Base-by-base conservation (phyloP, 2,113 vertebrate species). In the Rhineura floridana region DNA sequence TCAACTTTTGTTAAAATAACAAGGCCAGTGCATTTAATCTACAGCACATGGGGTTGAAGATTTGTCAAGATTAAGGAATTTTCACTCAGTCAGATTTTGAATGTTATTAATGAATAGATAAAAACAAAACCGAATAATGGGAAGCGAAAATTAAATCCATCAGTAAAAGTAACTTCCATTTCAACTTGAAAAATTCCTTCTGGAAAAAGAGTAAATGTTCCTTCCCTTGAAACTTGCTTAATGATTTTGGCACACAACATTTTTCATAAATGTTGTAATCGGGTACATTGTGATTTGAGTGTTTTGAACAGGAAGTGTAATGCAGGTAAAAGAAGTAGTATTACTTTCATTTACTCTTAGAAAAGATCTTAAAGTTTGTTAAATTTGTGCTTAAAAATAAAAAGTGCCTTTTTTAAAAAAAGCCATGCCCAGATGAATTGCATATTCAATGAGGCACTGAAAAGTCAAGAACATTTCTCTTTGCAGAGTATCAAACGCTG, bases 181-280 rank as follows among this genome's bases (percentile, higher is more conserved):
- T 78, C 76, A 4, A 9, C 28, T 84, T 92, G 77, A 92, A 94
- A 93, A 90, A 85, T 1, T 88, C 28, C 65, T 87, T 85, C 83
- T 46, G 89, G 59, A 73, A 36, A 80, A 9, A 81, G 73, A 79
- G 19, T 33, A 81, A 33, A 8, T 52, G 63, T 67, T 69, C 8
- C 81, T 78, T 3, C 59, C 9, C 52, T 83, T 88, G 76, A 77
- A 81, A 2, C 87, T 81, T 44, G 28, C 15, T 73, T 77, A 91
- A 33, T 19, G 72, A 55, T 87, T 59, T 72, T 90, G 81, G 83
- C 91, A 77, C 59, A 1, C 7, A 33, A 55, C 52, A 15, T 3
- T 48, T 91, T 92, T 87, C 25, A 85, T 73, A 85, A 89, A 77
- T 77, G 84, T 95, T 90, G 72, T 89, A 76, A 65, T 70, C 59